Percentiles rank a stretch among this genome's conserved stretches.
Conservation (phyloP, 2,113 vertebrate genomes). For the Podilymbus podiceps region DNA sequence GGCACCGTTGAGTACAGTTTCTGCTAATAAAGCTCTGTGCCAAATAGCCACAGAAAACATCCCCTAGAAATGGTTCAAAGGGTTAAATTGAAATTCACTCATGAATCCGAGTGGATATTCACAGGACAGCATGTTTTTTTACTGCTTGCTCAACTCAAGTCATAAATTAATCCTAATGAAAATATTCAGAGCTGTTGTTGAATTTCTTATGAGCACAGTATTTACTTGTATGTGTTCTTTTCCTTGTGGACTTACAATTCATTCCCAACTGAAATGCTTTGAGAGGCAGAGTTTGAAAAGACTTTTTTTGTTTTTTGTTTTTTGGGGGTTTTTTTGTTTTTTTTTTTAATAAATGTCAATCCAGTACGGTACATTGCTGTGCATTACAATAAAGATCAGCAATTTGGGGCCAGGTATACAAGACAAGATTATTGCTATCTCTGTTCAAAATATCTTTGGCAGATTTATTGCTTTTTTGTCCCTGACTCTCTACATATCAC, state of each 20-base stretch:
- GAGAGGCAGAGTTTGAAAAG: conserved; percentile 30
- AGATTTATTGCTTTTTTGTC: conserved; percentile 56
- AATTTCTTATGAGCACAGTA: conserved; percentile 37
- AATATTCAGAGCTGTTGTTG: conserved; percentile 37
- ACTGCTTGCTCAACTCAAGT: conserved; percentile 26
- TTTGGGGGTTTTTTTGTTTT: conserved; percentile 13
- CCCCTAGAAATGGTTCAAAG: background rate
- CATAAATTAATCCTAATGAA: conserved; percentile 55
- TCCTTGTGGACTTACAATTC: background rate
- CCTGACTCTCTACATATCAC: conserved; percentile 39
- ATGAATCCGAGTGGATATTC: background rate
- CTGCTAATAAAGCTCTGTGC: background rate
- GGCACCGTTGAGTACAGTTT: background rate
- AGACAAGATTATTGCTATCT: conserved; percentile 57
- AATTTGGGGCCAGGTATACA: conserved; percentile 37
- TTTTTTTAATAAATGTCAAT: conserved; percentile 34
- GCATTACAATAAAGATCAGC: conserved; percentile 65
- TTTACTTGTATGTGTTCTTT: conserved; percentile 31
- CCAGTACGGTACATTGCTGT: conserved; percentile 8
- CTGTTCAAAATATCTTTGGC: conserved; percentile 35
- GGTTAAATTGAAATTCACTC: conserved; percentile 18
- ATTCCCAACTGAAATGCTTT: background rate
- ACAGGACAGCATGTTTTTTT: background rate
- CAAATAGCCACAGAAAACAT: background rate
- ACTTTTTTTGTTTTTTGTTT: conserved; percentile 7